phyloP scores from a whole-genome alignment of 2,113 vertebrate species.

The Halcyon senegalensis region DNA sequence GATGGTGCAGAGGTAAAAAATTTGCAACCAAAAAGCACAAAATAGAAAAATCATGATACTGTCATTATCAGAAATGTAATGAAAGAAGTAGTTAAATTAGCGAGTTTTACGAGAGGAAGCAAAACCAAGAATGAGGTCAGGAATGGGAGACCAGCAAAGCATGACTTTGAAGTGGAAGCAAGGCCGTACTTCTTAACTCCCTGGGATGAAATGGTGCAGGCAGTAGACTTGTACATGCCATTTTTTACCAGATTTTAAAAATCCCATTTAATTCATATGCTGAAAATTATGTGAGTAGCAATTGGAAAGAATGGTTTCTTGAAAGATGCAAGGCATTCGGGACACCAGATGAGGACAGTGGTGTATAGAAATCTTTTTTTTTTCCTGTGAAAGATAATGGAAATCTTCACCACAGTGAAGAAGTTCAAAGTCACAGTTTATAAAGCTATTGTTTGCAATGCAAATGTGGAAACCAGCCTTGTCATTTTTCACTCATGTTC shows the following conservation, averaged over 20 bases:
- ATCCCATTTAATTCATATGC: neutral
- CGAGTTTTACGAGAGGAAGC: neutral
- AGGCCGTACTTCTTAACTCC: neutral
- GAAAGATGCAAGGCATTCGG: neutral
- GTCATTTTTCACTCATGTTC: conserved; percentile 20
- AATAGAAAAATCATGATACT: neutral
- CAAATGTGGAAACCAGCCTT: conserved; percentile 13
- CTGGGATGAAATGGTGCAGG: neutral
- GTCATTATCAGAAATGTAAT: neutral
- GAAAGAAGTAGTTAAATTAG: neutral
- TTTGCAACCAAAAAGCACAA: neutral
- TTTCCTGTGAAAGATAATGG: neutral
- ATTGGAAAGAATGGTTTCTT: neutral
- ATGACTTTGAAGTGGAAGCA: neutral
- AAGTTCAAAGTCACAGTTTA: neutral
- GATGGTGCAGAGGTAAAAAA: neutral
- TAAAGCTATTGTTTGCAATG: conserved; percentile 29
- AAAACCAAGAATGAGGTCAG: neutral
- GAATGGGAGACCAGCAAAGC: neutral
- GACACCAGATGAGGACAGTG: neutral
- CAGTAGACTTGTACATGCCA: neutral
- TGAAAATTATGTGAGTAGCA: neutral
- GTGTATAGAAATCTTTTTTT: neutral
- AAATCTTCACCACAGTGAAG: neutral
- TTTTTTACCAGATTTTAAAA: neutral